Conservation (phyloP, 2,888 invertebrate genomes). For the Hanleya hanleyi region DNA sequence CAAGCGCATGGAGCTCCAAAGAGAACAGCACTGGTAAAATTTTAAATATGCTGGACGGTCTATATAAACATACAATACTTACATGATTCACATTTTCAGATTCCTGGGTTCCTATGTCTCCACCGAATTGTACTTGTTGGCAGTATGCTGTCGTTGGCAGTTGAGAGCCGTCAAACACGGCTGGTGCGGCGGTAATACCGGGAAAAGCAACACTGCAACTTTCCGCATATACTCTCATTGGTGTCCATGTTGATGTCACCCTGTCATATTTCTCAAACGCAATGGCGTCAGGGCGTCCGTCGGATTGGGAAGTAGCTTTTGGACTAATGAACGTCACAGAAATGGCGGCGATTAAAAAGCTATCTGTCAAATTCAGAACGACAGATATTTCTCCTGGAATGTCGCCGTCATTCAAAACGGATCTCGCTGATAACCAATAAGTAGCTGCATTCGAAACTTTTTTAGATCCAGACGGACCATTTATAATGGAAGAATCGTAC, state of each 20-base stretch:
- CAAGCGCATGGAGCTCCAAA: no score
- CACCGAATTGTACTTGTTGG: no score
- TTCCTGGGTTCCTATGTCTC: no score
- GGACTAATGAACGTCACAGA: conserved; percentile 19
- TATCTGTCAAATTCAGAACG: conserved; percentile 27
- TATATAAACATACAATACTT: no score
- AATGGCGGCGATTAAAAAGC: conserved; percentile 37
- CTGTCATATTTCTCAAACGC: conserved; percentile 29
- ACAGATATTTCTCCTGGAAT: conserved; percentile 17
- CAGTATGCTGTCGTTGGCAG: neutral
- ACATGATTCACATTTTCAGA: no score
- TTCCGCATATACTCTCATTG: conserved; percentile 33
- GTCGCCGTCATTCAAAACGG: conserved; percentile 14
- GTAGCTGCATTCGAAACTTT: no score
- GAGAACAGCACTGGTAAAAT: no score
- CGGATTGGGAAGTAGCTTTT: conserved; percentile 2
- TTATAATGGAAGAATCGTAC: no score
- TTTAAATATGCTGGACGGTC: no score
- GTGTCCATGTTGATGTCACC: conserved; percentile 19
- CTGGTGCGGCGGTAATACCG: conserved; percentile 28
- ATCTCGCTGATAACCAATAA: conserved; percentile 41
- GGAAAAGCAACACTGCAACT: conserved; percentile 25
- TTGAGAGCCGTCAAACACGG: no score
- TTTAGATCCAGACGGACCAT: no score
- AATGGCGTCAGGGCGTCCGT: conserved; percentile 39